These are phyloP conservation scores for Ochotona princeps DNA, from an alignment of 2,113 vertebrate genomes.

Conservation along the genomic window DNA sequence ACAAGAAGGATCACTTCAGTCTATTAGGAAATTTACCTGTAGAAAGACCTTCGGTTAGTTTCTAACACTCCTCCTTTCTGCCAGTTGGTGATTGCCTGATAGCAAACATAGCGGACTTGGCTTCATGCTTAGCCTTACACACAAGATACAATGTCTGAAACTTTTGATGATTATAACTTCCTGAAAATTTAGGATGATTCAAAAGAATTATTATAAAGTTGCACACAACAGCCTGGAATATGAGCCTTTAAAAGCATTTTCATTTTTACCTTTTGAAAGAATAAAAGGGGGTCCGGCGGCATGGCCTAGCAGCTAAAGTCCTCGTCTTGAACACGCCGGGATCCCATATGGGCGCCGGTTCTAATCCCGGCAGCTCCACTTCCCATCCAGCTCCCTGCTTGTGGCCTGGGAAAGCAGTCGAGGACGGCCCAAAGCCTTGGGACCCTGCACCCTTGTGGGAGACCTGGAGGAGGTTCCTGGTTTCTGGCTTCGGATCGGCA, in stretches of 20 bases:
- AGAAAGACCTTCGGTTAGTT: background rate
- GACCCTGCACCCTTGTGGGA: too few relatives aligned
- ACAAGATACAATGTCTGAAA: constrained; percentile 7
- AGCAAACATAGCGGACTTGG: constrained; percentile 41
- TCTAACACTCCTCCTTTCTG: background rate
- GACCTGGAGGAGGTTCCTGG: too few relatives aligned
- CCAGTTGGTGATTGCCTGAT: constrained; percentile 38
- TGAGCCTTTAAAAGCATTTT: constrained; percentile 43
- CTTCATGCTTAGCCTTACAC: background rate
- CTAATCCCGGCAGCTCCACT: too few relatives aligned
- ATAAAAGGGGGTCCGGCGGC: too few relatives aligned
- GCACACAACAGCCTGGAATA: background rate
- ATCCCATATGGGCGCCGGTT: too few relatives aligned
- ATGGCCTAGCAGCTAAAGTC: too few relatives aligned
- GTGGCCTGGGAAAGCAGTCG: too few relatives aligned
- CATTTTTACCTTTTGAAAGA: constrained; percentile 35
- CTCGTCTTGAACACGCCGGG: too few relatives aligned
- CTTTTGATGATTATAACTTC: constrained; percentile 1
- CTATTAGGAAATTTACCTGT: background rate
- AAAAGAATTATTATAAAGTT: constrained; percentile 12
- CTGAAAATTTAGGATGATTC: constrained; percentile 36
- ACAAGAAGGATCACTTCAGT: background rate
- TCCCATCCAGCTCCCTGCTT: too few relatives aligned
- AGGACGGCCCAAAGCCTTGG: too few relatives aligned
- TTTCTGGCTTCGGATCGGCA: too few relatives aligned